Evolutionary conservation across 2,113 vertebrate species (phyloP), one percentile per base, ranked within the genome.

Genomic region (Xiphias gladius): DNA sequence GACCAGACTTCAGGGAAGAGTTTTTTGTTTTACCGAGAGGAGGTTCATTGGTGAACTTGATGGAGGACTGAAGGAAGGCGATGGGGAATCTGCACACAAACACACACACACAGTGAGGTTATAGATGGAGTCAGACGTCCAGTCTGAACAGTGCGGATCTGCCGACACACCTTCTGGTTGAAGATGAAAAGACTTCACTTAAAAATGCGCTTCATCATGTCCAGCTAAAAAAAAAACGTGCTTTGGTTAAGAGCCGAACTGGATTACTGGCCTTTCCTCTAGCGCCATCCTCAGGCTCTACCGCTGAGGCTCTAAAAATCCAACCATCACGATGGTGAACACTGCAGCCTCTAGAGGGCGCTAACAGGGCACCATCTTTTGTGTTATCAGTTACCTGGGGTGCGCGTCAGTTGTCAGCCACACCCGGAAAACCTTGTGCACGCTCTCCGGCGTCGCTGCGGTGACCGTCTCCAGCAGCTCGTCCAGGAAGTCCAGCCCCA

Each of bases 1-100:
- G 9, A 3, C 37, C 37, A 39, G 37, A 39, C 12, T 43, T 20
- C 46, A 50, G 46, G 43, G 43, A 1, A 5, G 43, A 39, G 37
- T 76, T 77, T 92, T 39, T 39, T 48, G 11, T 83, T 76, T 77
- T 93, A 97, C 96, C 96, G 59, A 96, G 96, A 50, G 97, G 97
- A 67, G 96, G 94, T 41, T 97, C 97, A 46, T 97, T 97, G 82
- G 96, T 96, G 91, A 96, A 97, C 91, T 97, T 97, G 88, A 97
- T 95, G 70, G 96, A 96, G 1, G 95, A 95, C 79, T 97, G 96
- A 35, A 97, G 93, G 80, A 97, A 91, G 73, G 91, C 96, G 91
- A 97, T 97, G 76, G 96, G 96, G 86, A 97, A 97, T 1, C 90
- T 93, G 70, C 2, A 41, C n/a, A 79, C 39, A 81, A 12, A 83